Percentiles rank a stretch among this genome's conserved stretches.
These are phyloP conservation scores for Temnothorax nylanderi DNA, from an alignment of 1,140 invertebrate species.

Conservation along the genomic window DNA sequence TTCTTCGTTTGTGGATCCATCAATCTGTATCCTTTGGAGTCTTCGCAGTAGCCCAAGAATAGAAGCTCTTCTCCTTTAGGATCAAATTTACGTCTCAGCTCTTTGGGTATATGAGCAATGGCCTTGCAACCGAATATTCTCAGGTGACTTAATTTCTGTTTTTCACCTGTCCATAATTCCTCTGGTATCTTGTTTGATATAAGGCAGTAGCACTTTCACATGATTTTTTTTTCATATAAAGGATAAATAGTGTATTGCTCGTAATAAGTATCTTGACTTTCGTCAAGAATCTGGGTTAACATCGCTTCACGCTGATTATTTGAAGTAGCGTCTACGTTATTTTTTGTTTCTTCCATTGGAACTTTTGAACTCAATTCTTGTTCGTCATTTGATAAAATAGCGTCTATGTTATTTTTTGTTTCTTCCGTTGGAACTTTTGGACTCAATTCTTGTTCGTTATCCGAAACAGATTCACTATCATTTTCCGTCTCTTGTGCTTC, in stretches of 20 bases:
- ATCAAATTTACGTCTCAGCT: not conserved
- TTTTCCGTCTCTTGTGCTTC: no score
- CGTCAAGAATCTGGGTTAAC: conserved; percentile 58
- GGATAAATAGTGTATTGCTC: conserved; percentile 76
- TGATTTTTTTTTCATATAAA: conserved; percentile 71
- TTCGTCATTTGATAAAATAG: no score
- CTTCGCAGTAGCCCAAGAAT: not conserved
- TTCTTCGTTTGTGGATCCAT: not conserved
- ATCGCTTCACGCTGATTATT: no score
- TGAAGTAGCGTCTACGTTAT: no score
- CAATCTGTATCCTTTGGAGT: not conserved
- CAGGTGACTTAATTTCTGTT: not conserved
- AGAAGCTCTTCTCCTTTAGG: not conserved
- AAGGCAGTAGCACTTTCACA: no score
- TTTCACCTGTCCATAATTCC: not conserved
- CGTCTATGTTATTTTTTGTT: no score
- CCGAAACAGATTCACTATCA: no score
- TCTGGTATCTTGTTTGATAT: not conserved
- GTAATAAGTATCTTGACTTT: conserved; percentile 71
- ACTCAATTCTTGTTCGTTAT: no score
- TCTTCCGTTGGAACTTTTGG: no score
- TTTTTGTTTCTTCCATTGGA: no score
- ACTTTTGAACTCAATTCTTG: no score
- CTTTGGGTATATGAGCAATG: not conserved
- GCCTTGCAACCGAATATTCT: not conserved